Evolutionary conservation across 2,888 invertebrate genomes (phyloP).

Genomic region (Ferrisia virgata): DNA sequence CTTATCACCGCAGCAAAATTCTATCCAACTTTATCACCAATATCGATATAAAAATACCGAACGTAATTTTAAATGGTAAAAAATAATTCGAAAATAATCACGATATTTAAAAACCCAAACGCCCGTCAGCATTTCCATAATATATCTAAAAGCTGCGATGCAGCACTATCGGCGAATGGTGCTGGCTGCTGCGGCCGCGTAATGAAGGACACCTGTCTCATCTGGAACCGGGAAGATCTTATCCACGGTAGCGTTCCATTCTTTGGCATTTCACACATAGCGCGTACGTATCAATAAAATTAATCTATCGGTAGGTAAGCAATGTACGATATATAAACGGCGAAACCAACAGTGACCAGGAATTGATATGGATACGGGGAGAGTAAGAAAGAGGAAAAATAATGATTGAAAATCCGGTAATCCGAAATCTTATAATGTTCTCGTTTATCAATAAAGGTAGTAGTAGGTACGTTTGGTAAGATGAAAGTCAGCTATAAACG

Average conservation of each 20-base stretch:
- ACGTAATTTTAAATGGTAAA: too few species aligned
- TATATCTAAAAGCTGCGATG: too few species aligned
- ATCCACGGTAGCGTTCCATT: conserved; percentile 10
- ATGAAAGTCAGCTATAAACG: conserved; percentile 24
- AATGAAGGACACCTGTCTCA: conserved; percentile 21
- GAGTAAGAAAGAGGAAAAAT: not conserved
- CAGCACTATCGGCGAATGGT: too few species aligned
- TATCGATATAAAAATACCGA: too few species aligned
- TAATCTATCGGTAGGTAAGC: conserved; percentile 17
- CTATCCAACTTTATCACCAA: too few species aligned
- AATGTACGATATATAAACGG: too few species aligned
- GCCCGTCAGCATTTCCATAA: too few species aligned
- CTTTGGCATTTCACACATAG: not conserved
- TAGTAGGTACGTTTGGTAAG: not conserved
- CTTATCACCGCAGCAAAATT: too few species aligned
- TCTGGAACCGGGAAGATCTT: not conserved
- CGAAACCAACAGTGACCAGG: not conserved
- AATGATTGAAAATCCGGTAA: conserved; percentile 32
- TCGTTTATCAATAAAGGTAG: conserved; percentile 7
- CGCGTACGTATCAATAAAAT: conserved; percentile 4
- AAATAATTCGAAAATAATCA: too few species aligned
- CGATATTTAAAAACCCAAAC: too few species aligned
- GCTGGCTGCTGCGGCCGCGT: not conserved
- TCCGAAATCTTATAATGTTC: conserved; percentile 31
- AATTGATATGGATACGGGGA: not conserved